Percentiles rank a stretch among this genome's conserved stretches.
Conservation (phyloP, 2,888 invertebrate genomes). For the Junonia oenone region DNA sequence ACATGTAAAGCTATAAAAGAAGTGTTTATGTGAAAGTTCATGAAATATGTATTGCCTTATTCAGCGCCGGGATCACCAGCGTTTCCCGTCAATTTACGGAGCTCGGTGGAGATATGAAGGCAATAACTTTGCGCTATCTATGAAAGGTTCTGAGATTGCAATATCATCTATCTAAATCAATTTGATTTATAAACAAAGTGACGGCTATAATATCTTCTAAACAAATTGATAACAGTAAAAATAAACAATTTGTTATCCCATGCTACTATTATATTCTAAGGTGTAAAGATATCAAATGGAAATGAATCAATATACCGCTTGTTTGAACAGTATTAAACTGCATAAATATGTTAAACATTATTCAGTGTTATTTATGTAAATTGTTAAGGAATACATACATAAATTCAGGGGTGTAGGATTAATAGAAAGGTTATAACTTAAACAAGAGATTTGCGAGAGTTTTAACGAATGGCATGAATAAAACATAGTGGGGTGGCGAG, state of each 20-base stretch:
- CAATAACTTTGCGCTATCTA: conserved; percentile 60
- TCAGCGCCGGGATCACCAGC: conserved; percentile 50
- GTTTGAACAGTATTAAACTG: neutral
- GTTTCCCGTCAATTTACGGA: conserved; percentile 59
- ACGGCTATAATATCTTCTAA: neutral
- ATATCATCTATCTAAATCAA: conserved; percentile 37
- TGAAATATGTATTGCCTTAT: conserved; percentile 57
- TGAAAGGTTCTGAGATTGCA: conserved; percentile 57
- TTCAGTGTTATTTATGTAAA: neutral
- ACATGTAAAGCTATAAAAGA: conserved; percentile 13
- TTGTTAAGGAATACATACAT: neutral
- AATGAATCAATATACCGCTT: too few relatives aligned
- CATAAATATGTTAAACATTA: neutral
- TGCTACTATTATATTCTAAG: neutral
- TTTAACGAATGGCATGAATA: conserved; percentile 38
- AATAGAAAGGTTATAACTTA: conserved; percentile 5
- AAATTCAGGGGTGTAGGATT: conserved; percentile 1
- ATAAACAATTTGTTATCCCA: neutral
- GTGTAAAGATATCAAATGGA: too few relatives aligned
- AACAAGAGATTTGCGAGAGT: conserved; percentile 19
- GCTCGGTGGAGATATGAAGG: conserved; percentile 49
- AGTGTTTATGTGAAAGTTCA: conserved; percentile 25
- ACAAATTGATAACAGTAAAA: neutral
- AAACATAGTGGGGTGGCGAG: conserved; percentile 33
- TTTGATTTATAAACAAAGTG: conserved; percentile 19